Percentiles rank a stretch among this genome's conserved stretches.
These are phyloP conservation scores for Pao palembangensis DNA, from an alignment of 2,113 vertebrate genomes.

Conservation along the genomic window DNA sequence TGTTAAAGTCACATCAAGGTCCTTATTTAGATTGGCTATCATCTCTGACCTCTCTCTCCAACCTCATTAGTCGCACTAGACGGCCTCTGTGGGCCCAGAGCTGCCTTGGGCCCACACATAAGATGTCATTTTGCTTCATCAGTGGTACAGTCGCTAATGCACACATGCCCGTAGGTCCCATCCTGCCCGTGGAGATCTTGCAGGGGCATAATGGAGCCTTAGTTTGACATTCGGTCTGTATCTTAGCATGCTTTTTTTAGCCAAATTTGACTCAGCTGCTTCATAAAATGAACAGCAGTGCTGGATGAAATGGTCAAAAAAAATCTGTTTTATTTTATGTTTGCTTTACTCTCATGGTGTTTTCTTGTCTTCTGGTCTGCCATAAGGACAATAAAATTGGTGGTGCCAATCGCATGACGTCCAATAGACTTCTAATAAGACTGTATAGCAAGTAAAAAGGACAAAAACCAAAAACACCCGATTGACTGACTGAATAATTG, in stretches of 20 bases:
- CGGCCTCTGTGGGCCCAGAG: constrained; percentile 51
- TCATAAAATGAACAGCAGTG: constrained; percentile 1
- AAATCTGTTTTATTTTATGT: not conserved
- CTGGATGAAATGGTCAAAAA: constrained; percentile 5
- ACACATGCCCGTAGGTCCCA: constrained; percentile 36
- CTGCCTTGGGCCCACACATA: constrained; percentile 57
- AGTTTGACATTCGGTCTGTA: constrained; percentile 42
- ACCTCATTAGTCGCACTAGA: constrained; percentile 68
- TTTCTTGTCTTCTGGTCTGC: no score
- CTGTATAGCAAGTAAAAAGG: no score
- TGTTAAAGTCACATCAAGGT: constrained; percentile 72
- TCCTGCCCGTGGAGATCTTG: constrained; percentile 29
- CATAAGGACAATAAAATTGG: no score
- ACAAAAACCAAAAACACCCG: no score
- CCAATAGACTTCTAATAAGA: no score
- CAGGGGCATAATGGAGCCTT: constrained; percentile 46
- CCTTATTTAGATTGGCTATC: constrained; percentile 70
- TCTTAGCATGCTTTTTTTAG: constrained; percentile 35
- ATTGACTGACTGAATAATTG: no score
- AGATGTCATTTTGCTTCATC: constrained; percentile 65
- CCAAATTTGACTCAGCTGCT: constrained; percentile 25
- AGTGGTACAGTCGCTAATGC: constrained; percentile 47
- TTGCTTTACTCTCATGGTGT: no score
- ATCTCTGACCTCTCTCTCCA: constrained; percentile 70
- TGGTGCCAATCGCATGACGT: no score